A percentile compares a stretch with the other conserved stretches of the same genome.
Evolutionary conservation across 2,113 vertebrate genomes (phyloP).

Genomic region (Ammospiza caudacuta): DNA sequence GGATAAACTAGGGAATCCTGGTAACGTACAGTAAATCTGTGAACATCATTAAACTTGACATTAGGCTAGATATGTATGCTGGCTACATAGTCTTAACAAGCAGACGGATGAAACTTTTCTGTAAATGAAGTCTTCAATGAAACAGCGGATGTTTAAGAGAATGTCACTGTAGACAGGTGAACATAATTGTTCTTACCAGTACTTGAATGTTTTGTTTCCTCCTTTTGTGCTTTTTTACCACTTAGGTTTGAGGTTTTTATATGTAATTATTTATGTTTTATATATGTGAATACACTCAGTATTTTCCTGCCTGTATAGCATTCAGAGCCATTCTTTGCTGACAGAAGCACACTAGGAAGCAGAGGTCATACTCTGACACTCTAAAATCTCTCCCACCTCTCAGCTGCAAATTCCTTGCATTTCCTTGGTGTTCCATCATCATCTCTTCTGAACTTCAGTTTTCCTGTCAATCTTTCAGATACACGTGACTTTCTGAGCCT

Average conservation of each 20-base stretch:
- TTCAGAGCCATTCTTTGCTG: background rate
- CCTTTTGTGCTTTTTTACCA: background rate
- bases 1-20: background rate
- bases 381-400: background rate
- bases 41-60: background rate
- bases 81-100: background rate
- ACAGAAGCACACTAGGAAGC: background rate
- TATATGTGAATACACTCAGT: background rate
- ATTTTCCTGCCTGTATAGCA: background rate
- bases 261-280: background rate
- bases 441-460: background rate
- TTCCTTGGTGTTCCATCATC: background rate
- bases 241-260: background rate
- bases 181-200: background rate
- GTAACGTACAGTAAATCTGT: background rate
- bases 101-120: background rate
- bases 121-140: background rate
- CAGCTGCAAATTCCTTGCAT: background rate
- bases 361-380: background rate
- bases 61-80: background rate
- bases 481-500: background rate
- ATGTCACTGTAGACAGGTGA: background rate
- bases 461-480: background rate
- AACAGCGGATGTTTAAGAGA: background rate
- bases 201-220: background rate